Evolutionary conservation across 2,797 vertebrate species (phyloP).

Genomic region (Melanotaenia trifasciata): DNA sequence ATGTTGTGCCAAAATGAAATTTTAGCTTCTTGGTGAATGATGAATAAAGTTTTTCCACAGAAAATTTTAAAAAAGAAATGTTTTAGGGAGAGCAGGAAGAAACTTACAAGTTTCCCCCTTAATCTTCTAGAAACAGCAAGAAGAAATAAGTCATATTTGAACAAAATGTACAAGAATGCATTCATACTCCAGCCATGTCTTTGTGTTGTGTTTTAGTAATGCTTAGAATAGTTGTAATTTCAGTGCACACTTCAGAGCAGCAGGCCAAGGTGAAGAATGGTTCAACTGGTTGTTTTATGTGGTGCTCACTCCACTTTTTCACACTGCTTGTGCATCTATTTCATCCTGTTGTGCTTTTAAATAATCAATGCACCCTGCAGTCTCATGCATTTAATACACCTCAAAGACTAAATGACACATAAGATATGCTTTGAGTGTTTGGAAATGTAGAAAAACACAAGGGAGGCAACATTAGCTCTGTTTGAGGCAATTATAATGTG

Average conservation of each 20-base stretch:
- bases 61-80: constrained; percentile 31
- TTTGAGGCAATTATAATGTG: constrained; percentile 1
- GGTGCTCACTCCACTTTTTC: constrained; percentile 55
- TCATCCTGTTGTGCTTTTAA: constrained; percentile 67
- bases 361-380: constrained; percentile 73
- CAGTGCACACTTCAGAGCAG: constrained; percentile 32
- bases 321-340: constrained; percentile 69
- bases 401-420: constrained; percentile 65
- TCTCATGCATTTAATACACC: constrained; percentile 64
- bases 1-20: constrained; percentile 32
- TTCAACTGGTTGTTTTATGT: constrained; percentile 73
- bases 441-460: constrained; percentile 9
- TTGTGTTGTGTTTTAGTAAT: constrained; percentile 28
- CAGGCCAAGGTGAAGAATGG: constrained; percentile 56
- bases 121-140: constrained; percentile 30
- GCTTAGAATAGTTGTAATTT: constrained; percentile 62
- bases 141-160: constrained; percentile 26
- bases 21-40: constrained; percentile 31
- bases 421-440: constrained; percentile 48
- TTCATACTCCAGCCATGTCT: constrained; percentile 20
- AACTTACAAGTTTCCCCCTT: constrained; percentile 4
- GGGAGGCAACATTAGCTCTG: constrained; percentile 26
- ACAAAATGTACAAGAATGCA: constrained; percentile 22
- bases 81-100: neutral
- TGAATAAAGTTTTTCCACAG: constrained; percentile 19